phyloP scores from a whole-genome alignment of 2,797 vertebrate species.

The Percopsis omiscomaycus region DNA sequence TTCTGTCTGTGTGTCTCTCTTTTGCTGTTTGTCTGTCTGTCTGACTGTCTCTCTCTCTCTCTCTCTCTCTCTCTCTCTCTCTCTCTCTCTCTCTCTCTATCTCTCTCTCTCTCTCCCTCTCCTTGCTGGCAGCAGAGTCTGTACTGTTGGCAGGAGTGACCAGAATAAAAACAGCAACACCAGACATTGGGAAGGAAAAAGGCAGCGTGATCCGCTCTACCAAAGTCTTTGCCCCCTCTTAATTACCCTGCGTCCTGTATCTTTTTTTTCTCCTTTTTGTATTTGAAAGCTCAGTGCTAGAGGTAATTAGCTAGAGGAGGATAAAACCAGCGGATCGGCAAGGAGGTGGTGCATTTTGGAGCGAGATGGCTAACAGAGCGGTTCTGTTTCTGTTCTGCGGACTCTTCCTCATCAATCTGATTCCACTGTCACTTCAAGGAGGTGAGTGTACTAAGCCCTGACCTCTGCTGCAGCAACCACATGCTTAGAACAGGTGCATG shows the following conservation, averaged over 20 bases:
- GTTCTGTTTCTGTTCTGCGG: slow-evolving; percentile 81
- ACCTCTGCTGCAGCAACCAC: slow-evolving; percentile 42
- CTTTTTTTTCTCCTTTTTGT: slow-evolving; percentile 62
- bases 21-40: slow-evolving; percentile 25
- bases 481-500: slow-evolving; percentile 57
- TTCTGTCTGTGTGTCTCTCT: slow-evolving; percentile 1
- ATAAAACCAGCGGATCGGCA: slow-evolving; percentile 90
- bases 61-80: slow-evolving; percentile 29
- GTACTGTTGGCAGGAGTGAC: slow-evolving; percentile 86
- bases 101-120: slow-evolving; percentile 60
- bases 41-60: slow-evolving; percentile 56
- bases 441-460: slow-evolving; percentile 80
- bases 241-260: slow-evolving; percentile 82
- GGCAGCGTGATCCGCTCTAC: slow-evolving; percentile 80
- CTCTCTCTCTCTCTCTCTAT: slow-evolving; percentile 24
- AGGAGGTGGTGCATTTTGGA: slow-evolving; percentile 86
- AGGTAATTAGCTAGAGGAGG: slow-evolving; percentile 88
- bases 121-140: slow-evolving; percentile 76
- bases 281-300: slow-evolving; percentile 66
- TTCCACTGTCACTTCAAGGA: slow-evolving; percentile 88
- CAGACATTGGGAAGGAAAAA: slow-evolving; percentile 78
- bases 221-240: slow-evolving; percentile 78
- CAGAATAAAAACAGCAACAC: slow-evolving; percentile 85
- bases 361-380: slow-evolving; percentile 90
- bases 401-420: slow-evolving; percentile 82